phyloP scores from a whole-genome alignment of 1,140 invertebrate species.

The Vanessa atalanta region DNA sequence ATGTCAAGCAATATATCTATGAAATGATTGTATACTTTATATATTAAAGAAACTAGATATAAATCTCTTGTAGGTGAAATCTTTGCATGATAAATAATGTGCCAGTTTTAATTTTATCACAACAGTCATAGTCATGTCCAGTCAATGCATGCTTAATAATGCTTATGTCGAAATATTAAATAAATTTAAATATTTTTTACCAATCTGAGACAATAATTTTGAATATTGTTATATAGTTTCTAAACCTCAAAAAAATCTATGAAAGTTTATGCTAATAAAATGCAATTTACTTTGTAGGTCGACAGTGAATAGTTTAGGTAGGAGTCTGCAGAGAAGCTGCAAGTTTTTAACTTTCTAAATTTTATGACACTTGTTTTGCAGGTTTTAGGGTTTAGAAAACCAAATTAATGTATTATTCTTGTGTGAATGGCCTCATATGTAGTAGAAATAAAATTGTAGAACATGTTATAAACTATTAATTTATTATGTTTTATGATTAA shows the following conservation, averaged over 20 bases:
- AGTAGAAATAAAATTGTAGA: conserved; percentile 19
- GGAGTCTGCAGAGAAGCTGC: conserved; percentile 71
- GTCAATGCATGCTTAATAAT: neutral
- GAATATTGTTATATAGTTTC: conserved; percentile 29
- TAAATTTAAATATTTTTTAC: neutral
- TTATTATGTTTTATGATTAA: neutral
- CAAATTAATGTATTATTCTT: conserved; percentile 36
- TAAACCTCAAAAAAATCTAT: conserved; percentile 42
- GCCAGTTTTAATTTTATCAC: neutral
- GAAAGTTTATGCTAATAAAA: conserved; percentile 78
- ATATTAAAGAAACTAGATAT: too few relatives aligned
- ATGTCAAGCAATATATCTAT: neutral
- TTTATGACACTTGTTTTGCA: conserved; percentile 70
- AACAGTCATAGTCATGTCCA: too few relatives aligned
- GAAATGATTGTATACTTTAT: neutral
- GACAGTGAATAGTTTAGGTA: conserved; percentile 61
- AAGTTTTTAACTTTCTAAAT: conserved; percentile 78
- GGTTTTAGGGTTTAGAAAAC: conserved; percentile 73
- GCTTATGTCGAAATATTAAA: neutral
- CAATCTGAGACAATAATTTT: conserved; percentile 11
- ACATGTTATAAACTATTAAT: conserved; percentile 6
- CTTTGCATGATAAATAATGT: neutral
- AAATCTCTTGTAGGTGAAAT: neutral
- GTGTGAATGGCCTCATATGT: conserved; percentile 30
- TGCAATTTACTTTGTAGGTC: conserved; percentile 78